Base-by-base conservation (phyloP, 2,888 invertebrate genomes). In the Brassicogethes aeneus region DNA sequence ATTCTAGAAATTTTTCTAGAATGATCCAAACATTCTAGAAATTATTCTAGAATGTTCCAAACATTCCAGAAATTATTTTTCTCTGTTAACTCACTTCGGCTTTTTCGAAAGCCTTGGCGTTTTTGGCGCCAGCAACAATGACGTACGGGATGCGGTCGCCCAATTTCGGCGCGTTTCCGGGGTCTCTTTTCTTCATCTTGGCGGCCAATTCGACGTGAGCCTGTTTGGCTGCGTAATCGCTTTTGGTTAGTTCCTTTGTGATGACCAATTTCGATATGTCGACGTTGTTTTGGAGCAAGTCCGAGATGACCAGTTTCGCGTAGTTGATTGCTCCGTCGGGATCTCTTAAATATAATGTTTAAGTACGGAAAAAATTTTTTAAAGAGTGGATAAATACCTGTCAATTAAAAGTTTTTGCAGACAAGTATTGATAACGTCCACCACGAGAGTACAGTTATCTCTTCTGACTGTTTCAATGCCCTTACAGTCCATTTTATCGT, bases 101-200 rank as follows among this genome's bases (percentile, higher is more conserved):
- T 71, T 95, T 97, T 69, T 86, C 80, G 66, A 96, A 99, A 2
- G 96, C 96, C 10, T 96, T 92, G 1, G 93, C 89, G 56, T 88
- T 90, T 70, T 95, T 96, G 1, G 90, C 80, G 36, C 88, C 92
- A 41, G 87, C 85, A 54, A 84, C 83, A 46, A 99, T 83, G 2
- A 99, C 90, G 70, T 94, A 99, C 0, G 99, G 99, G 2, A 99
- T 95, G 59, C 99, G 81, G 69, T 99, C 99, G 2, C 99, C 99
- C 37, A 99, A 74, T 72, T 97, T 94, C 0, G 99, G 99, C 0
- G 96, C 96, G 52, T 88, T 94, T 17, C 99, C 99, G 1, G 96
- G 81, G 72, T 99, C 99, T 51, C 99, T 76, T 70, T 97, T 97
- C 57, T 79, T 87, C 89, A 99, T 96, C 71, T 94, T 93, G 53